phyloP scores from a whole-genome alignment of 1,140 invertebrate species.

The Ceratosolen solmsi region DNA sequence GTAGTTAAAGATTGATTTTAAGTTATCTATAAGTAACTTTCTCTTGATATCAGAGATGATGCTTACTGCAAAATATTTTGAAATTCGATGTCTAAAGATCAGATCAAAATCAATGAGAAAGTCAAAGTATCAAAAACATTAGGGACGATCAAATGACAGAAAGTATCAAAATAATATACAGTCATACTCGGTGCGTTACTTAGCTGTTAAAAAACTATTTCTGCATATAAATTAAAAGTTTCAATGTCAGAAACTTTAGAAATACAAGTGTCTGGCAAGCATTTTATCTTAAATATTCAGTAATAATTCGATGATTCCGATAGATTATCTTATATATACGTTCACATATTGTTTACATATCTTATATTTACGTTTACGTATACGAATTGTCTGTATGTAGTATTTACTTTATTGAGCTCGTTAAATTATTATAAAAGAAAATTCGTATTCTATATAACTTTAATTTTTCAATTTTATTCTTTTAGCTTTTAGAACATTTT shows the following conservation, averaged over 20 bases:
- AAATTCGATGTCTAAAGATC: not conserved
- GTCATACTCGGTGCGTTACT: not conserved
- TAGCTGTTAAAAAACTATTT: too few species aligned
- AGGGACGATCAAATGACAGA: not conserved
- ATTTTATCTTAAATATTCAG: not conserved
- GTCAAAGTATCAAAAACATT: not conserved
- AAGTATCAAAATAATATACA: not conserved
- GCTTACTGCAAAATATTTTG: not conserved
- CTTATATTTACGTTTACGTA: too few species aligned
- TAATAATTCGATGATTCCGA: not conserved
- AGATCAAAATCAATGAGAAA: not conserved
- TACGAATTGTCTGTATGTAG: too few species aligned
- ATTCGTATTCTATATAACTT: too few species aligned
- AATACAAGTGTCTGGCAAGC: not conserved
- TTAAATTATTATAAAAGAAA: too few species aligned
- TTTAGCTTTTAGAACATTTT: too few species aligned
- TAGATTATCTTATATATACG: not conserved
- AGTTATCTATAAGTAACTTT: not conserved
- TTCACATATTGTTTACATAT: not conserved
- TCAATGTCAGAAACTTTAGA: not conserved
- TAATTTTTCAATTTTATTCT: too few species aligned
- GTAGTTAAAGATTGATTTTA: not conserved
- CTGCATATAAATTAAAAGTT: too few species aligned
- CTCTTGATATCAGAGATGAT: conserved; percentile 5
- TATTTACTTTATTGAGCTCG: too few species aligned